Base-by-base conservation (phyloP, 1,140 invertebrate genomes). In the Ostrea edulis region DNA sequence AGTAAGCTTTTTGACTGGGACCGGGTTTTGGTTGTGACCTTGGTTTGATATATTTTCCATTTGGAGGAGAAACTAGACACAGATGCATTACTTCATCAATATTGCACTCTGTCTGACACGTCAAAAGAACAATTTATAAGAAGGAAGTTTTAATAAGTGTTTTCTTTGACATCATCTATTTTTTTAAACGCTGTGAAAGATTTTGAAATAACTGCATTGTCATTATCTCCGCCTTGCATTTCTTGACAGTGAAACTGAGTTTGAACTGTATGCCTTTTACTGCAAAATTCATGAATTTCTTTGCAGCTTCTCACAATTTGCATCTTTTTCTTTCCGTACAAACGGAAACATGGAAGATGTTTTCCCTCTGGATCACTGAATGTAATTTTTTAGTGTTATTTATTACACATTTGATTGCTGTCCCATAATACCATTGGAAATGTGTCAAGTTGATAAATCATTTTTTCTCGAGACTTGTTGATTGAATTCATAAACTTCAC, bases 401-500 rank as follows among this genome's bases (percentile, higher is more conserved):
- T 29, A 77, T 29, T 35, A 77, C 68, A 77, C 68, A 62, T 77
- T 77, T 77, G 3, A 77, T 77, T 29, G 68, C 25, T 29, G 68
- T 77, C 25, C 25, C 68, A 35, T 77, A 4, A 9, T 35, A 5
- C 11, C 68, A 77, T 77, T 77, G 68, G 68, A 77, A 77, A 77
- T 77, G 68, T 77, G 68, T 77, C 68, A 77, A 25, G 22, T 77
- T 77, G 68, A 77, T 77, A 77, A 35, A 77, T 77, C 68, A 77
- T 77, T 77, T 77, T 77, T 77, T 77, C 68, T 77, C 0, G 29
- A 77, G 68, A 77, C 25, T 44, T 77, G 68, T 77, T 77, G 68
- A 77, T 77, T 77, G 68, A 77, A 77, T 77, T 77, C 68, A 77
- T 77, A 77, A 77, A 77, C 68, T 77, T 77, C 68, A 77, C 68